A percentile compares a stretch with the other conserved stretches of the same genome.
Conservation (phyloP, 2,888 invertebrate genomes). For the Cerastis leucographa region DNA sequence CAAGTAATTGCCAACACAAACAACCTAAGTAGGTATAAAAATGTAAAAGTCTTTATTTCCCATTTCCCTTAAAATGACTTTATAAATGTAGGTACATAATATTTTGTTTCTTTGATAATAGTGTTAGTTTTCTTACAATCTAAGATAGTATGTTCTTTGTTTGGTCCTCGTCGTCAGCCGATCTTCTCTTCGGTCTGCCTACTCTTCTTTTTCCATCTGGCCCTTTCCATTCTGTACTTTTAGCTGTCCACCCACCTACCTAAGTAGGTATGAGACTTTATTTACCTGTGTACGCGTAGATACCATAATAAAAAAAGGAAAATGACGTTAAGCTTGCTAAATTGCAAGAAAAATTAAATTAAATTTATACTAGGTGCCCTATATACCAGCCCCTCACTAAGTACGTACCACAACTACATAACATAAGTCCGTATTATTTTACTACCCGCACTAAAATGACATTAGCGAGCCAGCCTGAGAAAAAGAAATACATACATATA, state of each 20-base stretch:
- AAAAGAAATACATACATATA: constrained; percentile 14
- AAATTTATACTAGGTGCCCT: not conserved
- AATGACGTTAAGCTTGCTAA: not conserved
- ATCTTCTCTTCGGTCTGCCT: no score
- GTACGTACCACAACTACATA: constrained; percentile 1
- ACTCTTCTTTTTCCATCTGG: no score
- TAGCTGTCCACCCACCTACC: not conserved
- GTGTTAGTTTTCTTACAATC: no score
- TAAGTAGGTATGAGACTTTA: not conserved
- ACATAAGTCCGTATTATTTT: constrained; percentile 21
- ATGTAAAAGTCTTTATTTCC: no score
- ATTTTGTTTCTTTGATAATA: no score
- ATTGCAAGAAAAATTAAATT: not conserved
- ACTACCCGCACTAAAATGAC: constrained; percentile 28
- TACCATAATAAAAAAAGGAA: not conserved
- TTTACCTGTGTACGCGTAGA: not conserved
- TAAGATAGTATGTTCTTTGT: no score
- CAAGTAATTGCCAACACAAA: not conserved
- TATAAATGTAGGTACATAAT: no score
- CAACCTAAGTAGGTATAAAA: not conserved
- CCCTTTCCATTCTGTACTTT: no score
- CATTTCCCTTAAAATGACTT: no score
- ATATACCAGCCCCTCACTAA: not conserved
- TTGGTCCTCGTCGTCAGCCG: no score
- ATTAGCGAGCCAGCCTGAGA: constrained; percentile 36